Evolutionary conservation across 2,797 vertebrate genomes (phyloP), one percentile per base, ranked within the genome.

Genomic region (Poecilia velifera): DNA sequence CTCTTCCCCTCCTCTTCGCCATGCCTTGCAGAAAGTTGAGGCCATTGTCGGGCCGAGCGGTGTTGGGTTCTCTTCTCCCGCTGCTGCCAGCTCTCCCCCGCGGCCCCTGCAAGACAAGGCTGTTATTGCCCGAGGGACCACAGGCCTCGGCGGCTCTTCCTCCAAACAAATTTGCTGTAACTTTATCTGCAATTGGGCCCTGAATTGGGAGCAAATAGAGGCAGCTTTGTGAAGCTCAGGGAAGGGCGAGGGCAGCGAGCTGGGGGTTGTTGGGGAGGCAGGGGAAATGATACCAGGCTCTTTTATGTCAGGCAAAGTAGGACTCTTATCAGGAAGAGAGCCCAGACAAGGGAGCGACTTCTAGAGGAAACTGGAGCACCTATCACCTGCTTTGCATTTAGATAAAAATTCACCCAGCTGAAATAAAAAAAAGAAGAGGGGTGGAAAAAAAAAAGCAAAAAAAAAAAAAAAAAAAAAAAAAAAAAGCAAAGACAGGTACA

Each of bases 141-240:
- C 95, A 97, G 95, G 97, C 97, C 96, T 97, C 96, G 95, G 96
- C 96, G 96, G 96, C 95, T 98, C 98, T 97, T 96, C 96, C 96
- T 97, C 97, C 96, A 98, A 99, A 99, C 98, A 99, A 98, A 99
- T 99, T 99, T 98, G 97, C 96, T 96, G 98, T 98, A 99, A 99
- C 97, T 98, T 98, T 97, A 99, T 97, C 97, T 98, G 97, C 98
- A 98, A 98, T 97, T 97, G 96, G 96, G 96, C 96, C 96, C 93
- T 94, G 93, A 96, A 95, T 96, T 95, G 96, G 95, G 96, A 96
- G 94, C 97, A 98, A 97, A 98, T 97, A 99, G 97, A 96, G 95
- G 90, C 94, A 92, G 92, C 97, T 98, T 98, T 98, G 97, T 98
- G 89, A 94, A 93, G 90, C 92, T 88, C 47, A 83, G 93, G 96